These are phyloP conservation scores for Pogonophryne albipinna DNA, from an alignment of 2,797 vertebrate species.

Conservation along the genomic window DNA sequence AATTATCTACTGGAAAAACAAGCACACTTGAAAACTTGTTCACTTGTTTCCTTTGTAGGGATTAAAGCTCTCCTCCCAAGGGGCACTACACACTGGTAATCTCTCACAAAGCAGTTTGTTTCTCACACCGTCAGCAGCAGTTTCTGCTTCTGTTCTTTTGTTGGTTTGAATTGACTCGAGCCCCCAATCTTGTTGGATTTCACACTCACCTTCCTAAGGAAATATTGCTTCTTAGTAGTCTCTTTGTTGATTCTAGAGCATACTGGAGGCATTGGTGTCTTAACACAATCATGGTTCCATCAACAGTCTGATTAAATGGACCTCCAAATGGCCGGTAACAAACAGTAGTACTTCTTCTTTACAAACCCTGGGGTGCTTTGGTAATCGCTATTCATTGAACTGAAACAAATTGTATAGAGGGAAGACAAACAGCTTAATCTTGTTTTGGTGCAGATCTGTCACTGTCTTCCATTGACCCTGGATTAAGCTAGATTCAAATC, in stretches of 20 bases:
- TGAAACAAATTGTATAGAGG: background rate
- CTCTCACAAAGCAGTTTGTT: slow-evolving; percentile 16
- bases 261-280: slow-evolving; percentile 14
- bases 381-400: background rate
- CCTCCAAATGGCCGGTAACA: slow-evolving; percentile 7
- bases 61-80: background rate
- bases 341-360: background rate
- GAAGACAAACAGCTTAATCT: background rate
- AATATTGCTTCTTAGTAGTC: slow-evolving; percentile 10
- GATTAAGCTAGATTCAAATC: background rate
- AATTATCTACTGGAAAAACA: background rate
- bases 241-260: slow-evolving; percentile 29
- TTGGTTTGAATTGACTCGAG: slow-evolving; percentile 13
- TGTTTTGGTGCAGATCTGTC: background rate
- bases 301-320: slow-evolving; percentile 11
- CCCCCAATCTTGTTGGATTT: slow-evolving; percentile 30
- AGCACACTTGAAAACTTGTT: background rate
- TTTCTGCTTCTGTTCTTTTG: slow-evolving; percentile 11
- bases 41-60: slow-evolving; percentile 4
- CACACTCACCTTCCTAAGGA: background rate
- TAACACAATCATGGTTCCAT: slow-evolving; percentile 3
- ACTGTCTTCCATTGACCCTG: background rate
- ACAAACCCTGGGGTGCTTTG: background rate
- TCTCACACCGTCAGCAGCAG: slow-evolving; percentile 8
- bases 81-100: background rate